phyloP scores from a whole-genome alignment of 2,888 invertebrate species.

The Cosmorhoe ocellata region DNA sequence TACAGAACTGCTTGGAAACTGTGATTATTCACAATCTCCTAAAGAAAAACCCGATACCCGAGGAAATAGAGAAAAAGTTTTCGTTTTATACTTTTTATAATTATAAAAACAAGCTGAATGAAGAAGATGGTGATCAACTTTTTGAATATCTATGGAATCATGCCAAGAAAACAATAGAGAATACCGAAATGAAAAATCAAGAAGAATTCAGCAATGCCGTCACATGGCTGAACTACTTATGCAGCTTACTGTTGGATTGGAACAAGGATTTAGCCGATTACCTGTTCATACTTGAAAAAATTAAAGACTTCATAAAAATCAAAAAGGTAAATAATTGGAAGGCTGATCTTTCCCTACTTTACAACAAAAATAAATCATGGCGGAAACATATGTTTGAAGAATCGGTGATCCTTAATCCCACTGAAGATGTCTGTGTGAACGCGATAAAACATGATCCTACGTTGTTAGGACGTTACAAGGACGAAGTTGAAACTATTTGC shows the following conservation, averaged over 20 bases:
- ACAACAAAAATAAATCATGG: conserved; percentile 63
- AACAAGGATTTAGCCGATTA: conserved; percentile 50
- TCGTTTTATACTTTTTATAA: conserved; percentile 41
- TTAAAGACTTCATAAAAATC: conserved; percentile 47
- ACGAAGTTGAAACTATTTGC: conserved; percentile 43
- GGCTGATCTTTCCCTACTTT: conserved; percentile 44
- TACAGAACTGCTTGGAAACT: conserved; percentile 42
- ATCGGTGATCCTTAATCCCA: conserved; percentile 51
- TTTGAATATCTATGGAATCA: conserved; percentile 52
- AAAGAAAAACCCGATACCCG: conserved; percentile 44
- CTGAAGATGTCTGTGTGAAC: conserved; percentile 55
- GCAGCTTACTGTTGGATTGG: conserved; percentile 54
- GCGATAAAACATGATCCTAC: conserved; percentile 61
- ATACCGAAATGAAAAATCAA: conserved; percentile 35
- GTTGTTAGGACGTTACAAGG: conserved; percentile 44
- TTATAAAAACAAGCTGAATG: conserved; percentile 41
- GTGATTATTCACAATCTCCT: conserved; percentile 51
- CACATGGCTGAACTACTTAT: conserved; percentile 30
- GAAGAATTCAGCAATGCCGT: conserved; percentile 37
- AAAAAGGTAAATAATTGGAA: conserved; percentile 49
- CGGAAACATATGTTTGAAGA: conserved; percentile 58
- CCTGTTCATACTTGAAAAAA: conserved; percentile 48
- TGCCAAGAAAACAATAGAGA: conserved; percentile 37
- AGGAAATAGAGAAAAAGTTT: conserved; percentile 48
- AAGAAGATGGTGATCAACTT: conserved; percentile 46